phyloP scores from a whole-genome alignment of 2,888 invertebrate genomes.

The Caenorhabditis zanzibari region DNA sequence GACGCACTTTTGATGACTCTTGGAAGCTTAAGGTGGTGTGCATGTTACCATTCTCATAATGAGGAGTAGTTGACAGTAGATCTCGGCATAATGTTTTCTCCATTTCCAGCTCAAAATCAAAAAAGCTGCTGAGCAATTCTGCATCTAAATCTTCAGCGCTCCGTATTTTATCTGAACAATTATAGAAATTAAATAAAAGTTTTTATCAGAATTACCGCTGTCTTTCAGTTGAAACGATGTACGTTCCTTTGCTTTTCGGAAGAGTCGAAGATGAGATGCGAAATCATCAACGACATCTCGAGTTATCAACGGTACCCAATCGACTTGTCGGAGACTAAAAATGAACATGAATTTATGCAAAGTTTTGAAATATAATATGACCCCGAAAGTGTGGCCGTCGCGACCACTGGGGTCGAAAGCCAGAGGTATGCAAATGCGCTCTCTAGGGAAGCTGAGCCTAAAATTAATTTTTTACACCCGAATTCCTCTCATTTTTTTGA shows the following conservation, averaged over 20 bases:
- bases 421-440: no score
- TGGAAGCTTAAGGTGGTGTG: no score
- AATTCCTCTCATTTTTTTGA: no score
- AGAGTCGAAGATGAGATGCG: constrained; percentile 92
- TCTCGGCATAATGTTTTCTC: constrained; percentile 91
- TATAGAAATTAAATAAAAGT: not conserved
- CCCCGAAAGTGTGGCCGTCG: no score
- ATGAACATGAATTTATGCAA: not conserved
- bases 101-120: constrained; percentile 92
- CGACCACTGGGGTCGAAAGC: no score
- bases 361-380: no score
- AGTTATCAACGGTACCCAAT: constrained; percentile 93
- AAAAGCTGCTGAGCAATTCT: constrained; percentile 90
- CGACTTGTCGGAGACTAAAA: constrained; percentile 86
- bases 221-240: constrained; percentile 74
- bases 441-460: no score
- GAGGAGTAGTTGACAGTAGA: constrained; percentile 88
- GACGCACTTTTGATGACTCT: no score
- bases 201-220: not conserved
- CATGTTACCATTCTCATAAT: constrained; percentile 86
- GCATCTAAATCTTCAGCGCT: constrained; percentile 37
- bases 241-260: constrained; percentile 88
- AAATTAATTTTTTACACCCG: no score
- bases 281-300: constrained; percentile 93
- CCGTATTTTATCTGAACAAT: constrained; percentile 13